These are phyloP conservation scores for Epiblema foenella DNA, from an alignment of 2,888 invertebrate species.

Conservation along the genomic window DNA sequence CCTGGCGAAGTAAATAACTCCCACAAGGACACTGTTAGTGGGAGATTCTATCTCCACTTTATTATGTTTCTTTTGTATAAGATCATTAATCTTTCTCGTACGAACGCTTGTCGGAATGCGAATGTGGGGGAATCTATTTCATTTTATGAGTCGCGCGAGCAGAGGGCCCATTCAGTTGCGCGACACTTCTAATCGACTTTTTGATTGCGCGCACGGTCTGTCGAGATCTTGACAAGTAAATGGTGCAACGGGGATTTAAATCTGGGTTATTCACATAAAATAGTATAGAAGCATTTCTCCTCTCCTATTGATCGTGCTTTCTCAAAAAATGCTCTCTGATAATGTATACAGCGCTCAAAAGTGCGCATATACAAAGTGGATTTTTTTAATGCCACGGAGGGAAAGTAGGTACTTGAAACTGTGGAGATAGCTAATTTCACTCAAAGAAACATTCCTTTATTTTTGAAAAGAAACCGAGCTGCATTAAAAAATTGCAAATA, in stretches of 20 bases:
- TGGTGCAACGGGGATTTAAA: constrained; percentile 60
- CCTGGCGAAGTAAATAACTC: constrained; percentile 81
- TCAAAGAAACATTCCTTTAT: no score
- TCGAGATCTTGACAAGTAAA: constrained; percentile 66
- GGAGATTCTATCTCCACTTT: constrained; percentile 84
- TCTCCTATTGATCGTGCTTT: not conserved
- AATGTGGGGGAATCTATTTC: constrained; percentile 85
- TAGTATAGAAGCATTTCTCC: not conserved
- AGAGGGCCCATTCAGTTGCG: constrained; percentile 80
- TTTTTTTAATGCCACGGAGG: no score
- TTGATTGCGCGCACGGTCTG: constrained; percentile 80
- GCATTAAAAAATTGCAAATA: no score
- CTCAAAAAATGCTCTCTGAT: no score
- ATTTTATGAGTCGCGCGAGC: constrained; percentile 84
- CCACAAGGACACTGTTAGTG: constrained; percentile 85
- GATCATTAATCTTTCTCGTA: constrained; percentile 85
- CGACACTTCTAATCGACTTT: constrained; percentile 85
- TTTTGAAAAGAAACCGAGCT: no score
- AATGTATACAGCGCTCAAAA: no score
- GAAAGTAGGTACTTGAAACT: no score
- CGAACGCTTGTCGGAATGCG: constrained; percentile 85
- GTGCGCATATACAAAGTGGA: no score
- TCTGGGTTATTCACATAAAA: constrained; percentile 50
- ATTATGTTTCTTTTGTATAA: constrained; percentile 83
- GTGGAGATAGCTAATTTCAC: no score